These are phyloP conservation scores for Acrocephalus kingi DNA, from an alignment of 2,113 vertebrate genomes.

Conservation along the genomic window DNA sequence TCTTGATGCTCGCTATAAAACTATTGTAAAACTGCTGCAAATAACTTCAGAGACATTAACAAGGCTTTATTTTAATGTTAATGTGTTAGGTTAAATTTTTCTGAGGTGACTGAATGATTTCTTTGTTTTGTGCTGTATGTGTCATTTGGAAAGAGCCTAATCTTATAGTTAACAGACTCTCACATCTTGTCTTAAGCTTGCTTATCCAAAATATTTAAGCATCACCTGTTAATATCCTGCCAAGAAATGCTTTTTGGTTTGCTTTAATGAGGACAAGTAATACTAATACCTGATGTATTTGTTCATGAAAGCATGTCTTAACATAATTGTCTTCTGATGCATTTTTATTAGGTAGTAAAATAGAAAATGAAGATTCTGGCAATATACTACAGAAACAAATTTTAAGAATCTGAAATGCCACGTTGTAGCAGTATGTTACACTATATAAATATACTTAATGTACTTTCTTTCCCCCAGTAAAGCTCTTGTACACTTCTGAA, in stretches of 20 bases:
- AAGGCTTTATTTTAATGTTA: background rate
- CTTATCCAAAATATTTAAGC: background rate
- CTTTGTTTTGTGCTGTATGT: background rate
- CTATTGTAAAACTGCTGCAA: background rate
- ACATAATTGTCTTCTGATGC: background rate
- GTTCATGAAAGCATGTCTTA: slow-evolving; percentile 1
- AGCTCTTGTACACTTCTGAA: background rate
- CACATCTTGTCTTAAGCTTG: background rate
- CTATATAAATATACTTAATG: background rate
- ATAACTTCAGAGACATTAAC: background rate
- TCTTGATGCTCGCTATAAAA: background rate
- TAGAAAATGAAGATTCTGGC: background rate
- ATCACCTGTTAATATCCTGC: background rate
- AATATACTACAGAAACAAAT: background rate
- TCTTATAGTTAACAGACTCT: background rate
- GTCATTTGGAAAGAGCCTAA: background rate
- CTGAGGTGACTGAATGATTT: background rate
- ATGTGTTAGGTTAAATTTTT: background rate
- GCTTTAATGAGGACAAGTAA: background rate
- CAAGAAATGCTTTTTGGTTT: background rate
- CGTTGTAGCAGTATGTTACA: background rate
- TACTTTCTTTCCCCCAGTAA: rapidly evolving
- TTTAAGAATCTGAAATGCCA: background rate
- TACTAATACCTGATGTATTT: background rate
- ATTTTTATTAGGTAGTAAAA: background rate